Percentiles rank a stretch among this genome's conserved stretches.
These are phyloP conservation scores for Epinotia demarniana DNA, from an alignment of 2,888 invertebrate genomes.

Conservation along the genomic window DNA sequence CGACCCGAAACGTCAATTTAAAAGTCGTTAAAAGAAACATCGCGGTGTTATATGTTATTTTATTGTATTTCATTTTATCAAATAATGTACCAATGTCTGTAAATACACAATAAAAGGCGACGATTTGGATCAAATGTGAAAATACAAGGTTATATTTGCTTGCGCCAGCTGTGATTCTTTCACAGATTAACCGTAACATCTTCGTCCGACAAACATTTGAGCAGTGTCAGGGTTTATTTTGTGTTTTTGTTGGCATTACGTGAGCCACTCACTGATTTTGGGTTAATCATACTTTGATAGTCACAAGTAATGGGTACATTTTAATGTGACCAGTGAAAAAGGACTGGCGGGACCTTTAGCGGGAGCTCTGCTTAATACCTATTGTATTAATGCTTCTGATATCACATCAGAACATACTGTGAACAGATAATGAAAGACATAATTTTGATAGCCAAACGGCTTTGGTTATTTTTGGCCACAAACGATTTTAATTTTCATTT, in stretches of 20 bases:
- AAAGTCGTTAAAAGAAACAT: conserved; percentile 76
- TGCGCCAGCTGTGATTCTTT: neutral
- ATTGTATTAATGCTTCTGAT: conserved; percentile 16
- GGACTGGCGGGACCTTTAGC: conserved; percentile 14
- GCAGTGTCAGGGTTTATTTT: neutral
- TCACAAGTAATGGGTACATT: conserved; percentile 42
- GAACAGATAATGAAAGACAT: neutral
- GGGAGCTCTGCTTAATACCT: conserved; percentile 2
- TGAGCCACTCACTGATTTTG: conserved; percentile 49
- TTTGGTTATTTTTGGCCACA: neutral
- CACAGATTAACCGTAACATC: neutral
- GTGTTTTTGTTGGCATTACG: conserved; percentile 27
- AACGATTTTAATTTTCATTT: neutral
- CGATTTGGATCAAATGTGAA: conserved; percentile 40
- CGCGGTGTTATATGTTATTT: conserved; percentile 45
- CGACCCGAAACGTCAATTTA: conserved; percentile 66
- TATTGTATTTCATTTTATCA: conserved; percentile 40
- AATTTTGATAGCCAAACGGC: neutral
- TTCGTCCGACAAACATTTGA: neutral
- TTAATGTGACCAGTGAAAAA: conserved; percentile 34
- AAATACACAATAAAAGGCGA: conserved; percentile 36
- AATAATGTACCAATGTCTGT: conserved; percentile 39
- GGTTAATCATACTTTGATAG: conserved; percentile 54
- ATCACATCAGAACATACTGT: conserved; percentile 2
- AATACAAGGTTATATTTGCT: conserved; percentile 22